Conservation (phyloP, 2,113 vertebrate genomes). For the Phalacrocorax pelagicus region DNA sequence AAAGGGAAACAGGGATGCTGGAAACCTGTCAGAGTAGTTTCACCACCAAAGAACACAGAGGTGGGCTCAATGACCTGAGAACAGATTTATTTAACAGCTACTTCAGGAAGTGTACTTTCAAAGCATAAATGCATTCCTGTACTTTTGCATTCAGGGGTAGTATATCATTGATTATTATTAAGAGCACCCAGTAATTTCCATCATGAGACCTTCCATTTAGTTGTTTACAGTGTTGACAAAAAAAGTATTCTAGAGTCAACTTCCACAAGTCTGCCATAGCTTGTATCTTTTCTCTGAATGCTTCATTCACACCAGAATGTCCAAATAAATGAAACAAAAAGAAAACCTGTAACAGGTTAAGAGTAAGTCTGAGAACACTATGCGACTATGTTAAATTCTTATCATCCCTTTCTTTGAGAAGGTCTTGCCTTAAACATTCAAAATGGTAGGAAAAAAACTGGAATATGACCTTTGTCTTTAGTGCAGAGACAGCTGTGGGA, state of each 20-base stretch:
- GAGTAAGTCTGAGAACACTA: not conserved
- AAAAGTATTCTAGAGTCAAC: not conserved
- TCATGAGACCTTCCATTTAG: not conserved
- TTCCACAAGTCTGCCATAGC: not conserved
- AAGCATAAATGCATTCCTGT: not conserved
- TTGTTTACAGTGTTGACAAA: not conserved
- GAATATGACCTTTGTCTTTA: not conserved
- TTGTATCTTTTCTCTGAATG: not conserved
- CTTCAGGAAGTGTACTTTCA: not conserved
- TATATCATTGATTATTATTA: not conserved
- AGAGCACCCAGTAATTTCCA: not conserved
- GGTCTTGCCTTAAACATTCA: not conserved
- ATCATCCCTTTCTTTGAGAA: not conserved
- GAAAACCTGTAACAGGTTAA: not conserved
- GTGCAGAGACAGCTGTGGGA: not conserved
- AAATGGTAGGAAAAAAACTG: not conserved
- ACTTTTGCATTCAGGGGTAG: not conserved
- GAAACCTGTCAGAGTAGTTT: not conserved
- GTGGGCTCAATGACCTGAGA: not conserved
- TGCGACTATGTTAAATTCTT: not conserved
- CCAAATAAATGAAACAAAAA: not conserved
- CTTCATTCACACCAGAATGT: not conserved
- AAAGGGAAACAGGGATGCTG: not conserved
- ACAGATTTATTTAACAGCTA: not conserved
- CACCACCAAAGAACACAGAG: not conserved